phyloP scores from a whole-genome alignment of 2,888 invertebrate species.

The Cinara cedri region DNA sequence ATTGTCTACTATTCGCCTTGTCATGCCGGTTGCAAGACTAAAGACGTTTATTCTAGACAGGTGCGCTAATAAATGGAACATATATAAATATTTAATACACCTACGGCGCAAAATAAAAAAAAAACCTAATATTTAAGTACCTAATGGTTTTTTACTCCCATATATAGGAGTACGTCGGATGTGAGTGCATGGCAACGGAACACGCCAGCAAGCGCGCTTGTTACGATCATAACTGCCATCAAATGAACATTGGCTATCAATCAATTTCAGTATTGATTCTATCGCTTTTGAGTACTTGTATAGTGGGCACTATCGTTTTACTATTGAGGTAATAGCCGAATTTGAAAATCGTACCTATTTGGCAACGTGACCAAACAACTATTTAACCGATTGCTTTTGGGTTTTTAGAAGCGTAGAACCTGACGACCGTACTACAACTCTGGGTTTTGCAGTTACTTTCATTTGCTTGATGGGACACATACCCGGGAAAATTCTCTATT shows the following conservation, averaged over 20 bases:
- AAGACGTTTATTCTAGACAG: conserved; percentile 32
- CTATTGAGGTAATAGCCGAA: conserved; percentile 24
- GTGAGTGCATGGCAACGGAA: conserved; percentile 67
- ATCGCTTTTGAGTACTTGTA: conserved; percentile 40
- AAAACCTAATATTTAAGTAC: not conserved
- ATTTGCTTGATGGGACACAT: conserved; percentile 68
- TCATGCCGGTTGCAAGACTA: conserved; percentile 71
- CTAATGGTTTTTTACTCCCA: not conserved
- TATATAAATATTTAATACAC: not conserved
- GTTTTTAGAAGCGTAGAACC: conserved; percentile 65
- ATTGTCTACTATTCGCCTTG: conserved; percentile 75
- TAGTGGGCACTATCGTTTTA: conserved; percentile 42
- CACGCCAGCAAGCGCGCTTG: conserved; percentile 67
- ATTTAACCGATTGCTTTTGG: not conserved
- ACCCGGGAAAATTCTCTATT: conserved; percentile 71
- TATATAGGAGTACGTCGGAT: conserved; percentile 64
- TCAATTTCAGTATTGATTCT: conserved; percentile 61
- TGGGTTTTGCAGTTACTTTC: conserved; percentile 68
- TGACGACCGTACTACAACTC: conserved; percentile 70
- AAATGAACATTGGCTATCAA: conserved; percentile 64
- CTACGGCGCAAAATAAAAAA: not conserved
- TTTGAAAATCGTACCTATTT: not conserved
- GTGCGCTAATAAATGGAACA: not conserved
- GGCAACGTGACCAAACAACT: too few relatives aligned
- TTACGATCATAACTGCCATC: conserved; percentile 64